These are phyloP conservation scores for Nettapus auritus DNA, from an alignment of 2,113 vertebrate genomes.

Conservation along the genomic window DNA sequence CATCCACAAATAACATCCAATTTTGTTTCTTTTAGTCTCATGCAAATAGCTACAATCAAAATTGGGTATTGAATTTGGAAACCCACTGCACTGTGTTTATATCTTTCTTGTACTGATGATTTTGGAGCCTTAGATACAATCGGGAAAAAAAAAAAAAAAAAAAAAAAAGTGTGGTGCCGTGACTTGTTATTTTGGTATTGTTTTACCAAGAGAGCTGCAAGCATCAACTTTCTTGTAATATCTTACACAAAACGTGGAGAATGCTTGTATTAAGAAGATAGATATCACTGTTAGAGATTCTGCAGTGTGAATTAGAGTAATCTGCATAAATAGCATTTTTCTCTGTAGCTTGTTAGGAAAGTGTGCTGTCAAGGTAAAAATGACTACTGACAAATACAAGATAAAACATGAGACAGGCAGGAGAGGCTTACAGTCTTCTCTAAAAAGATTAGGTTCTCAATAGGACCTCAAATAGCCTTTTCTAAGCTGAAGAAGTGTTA, in stretches of 20 bases:
- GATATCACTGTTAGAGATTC: neutral
- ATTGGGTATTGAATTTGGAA: neutral
- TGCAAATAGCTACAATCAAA: neutral
- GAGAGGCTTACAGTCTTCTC: neutral
- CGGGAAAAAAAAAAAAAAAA: neutral
- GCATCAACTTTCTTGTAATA: neutral
- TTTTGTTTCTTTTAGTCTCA: neutral
- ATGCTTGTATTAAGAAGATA: neutral
- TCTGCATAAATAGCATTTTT: constrained; percentile 34
- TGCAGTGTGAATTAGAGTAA: neutral
- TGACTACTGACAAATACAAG: neutral
- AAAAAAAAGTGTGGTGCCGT: neutral
- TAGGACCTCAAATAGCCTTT: constrained; percentile 11
- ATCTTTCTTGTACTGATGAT: neutral
- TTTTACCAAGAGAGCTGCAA: neutral
- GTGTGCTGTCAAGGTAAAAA: neutral
- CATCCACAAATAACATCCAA: neutral
- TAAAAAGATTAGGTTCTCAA: constrained; percentile 8
- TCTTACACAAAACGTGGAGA: neutral
- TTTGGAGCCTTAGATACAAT: neutral
- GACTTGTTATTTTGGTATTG: neutral
- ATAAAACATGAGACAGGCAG: neutral
- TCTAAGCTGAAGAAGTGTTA: constrained; percentile 26
- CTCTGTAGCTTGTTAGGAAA: constrained; percentile 10
- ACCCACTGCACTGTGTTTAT: neutral